These are phyloP conservation scores for Silvanus unidentatus DNA, from an alignment of 2,888 invertebrate species.

Conservation along the genomic window DNA sequence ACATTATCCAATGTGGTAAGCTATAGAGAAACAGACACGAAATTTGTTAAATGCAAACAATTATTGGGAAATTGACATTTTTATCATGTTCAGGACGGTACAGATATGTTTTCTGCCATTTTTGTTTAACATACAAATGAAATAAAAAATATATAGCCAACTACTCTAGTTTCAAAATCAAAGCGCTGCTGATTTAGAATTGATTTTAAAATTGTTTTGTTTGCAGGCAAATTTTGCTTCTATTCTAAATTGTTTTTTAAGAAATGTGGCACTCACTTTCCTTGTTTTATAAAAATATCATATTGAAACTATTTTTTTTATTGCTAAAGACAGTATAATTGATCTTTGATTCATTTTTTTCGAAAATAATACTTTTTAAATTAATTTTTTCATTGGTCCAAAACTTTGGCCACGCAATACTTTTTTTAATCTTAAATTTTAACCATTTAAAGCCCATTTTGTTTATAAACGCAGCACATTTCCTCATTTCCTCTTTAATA, in stretches of 20 bases:
- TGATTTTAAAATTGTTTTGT: no score
- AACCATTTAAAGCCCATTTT: constrained; percentile 16
- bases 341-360: background rate
- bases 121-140: constrained; percentile 1
- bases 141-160: background rate
- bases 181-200: no score
- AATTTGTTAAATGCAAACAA: constrained; percentile 4
- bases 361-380: constrained; percentile 1
- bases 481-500: constrained; percentile 2
- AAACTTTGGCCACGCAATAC: constrained; percentile 15
- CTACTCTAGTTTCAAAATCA: no score
- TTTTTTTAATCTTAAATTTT: background rate
- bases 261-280: background rate
- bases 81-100: constrained; percentile 18
- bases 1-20: constrained; percentile 18
- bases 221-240: no score
- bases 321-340: background rate
- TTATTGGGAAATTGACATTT: constrained; percentile 17
- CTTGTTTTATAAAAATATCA: background rate
- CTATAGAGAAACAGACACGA: constrained; percentile 14
- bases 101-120: constrained; percentile 28
- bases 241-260: no score
- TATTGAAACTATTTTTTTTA: background rate
- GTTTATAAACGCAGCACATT: constrained; percentile 16
- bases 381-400: constrained; percentile 18